These are phyloP conservation scores for Pardosa pseudoannulata DNA, from an alignment of 2,888 invertebrate species.

Conservation along the genomic window DNA sequence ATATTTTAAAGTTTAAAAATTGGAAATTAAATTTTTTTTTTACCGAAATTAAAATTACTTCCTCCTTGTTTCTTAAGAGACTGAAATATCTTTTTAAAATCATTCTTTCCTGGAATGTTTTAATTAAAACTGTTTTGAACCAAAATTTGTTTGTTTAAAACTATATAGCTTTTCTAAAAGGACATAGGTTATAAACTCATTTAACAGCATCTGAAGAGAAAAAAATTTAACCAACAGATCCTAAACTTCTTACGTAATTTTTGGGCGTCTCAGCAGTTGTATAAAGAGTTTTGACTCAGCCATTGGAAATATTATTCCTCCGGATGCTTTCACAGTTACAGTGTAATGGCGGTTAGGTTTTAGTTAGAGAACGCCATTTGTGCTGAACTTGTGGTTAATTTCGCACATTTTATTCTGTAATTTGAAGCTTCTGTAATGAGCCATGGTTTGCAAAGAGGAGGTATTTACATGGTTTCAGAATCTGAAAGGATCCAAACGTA, in stretches of 20 bases:
- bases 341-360: conserved; percentile 59
- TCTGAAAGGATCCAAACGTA: conserved; percentile 95
- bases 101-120: too few species aligned
- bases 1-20: too few species aligned
- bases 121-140: too few species aligned
- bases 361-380: conserved; percentile 49
- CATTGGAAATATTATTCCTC: not conserved
- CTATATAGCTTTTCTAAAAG: too few species aligned
- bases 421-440: conserved; percentile 51
- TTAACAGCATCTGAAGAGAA: too few species aligned
- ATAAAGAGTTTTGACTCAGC: conserved; percentile 16
- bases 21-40: too few species aligned
- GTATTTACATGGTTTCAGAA: conserved; percentile 98
- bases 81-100: too few species aligned
- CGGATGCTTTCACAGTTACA: conserved; percentile 45
- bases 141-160: too few species aligned
- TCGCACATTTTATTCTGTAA: not conserved
- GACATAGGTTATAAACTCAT: too few species aligned
- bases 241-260: not conserved
- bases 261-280: not conserved
- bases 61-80: too few species aligned
- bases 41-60: too few species aligned
- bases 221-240: too few species aligned
- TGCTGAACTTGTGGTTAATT: not conserved
- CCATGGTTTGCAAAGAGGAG: conserved; percentile 89